Conservation (phyloP, 2,888 invertebrate genomes). For the Drosophila vallismaia region DNA sequence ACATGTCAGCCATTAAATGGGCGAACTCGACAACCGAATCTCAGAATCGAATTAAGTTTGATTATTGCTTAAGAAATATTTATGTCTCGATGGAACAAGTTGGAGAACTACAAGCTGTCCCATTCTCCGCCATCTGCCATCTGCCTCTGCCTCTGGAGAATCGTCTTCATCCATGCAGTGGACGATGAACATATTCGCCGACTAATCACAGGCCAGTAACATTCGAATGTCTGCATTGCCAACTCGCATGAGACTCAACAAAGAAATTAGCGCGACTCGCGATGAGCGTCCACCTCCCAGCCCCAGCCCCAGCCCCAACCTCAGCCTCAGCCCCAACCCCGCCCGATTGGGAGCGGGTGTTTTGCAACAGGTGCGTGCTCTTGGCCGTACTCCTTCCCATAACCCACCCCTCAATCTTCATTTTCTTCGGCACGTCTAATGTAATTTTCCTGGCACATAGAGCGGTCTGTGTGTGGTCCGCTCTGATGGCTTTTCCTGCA, state of each 20-base stretch:
- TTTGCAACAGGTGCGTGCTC: slow-evolving; percentile 53
- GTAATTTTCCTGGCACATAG: slow-evolving; percentile 70
- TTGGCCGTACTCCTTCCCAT: background rate
- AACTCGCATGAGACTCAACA: slow-evolving; percentile 75
- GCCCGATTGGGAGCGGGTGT: slow-evolving; percentile 4
- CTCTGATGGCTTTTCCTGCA: slow-evolving; percentile 28
- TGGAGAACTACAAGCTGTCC: slow-evolving; percentile 38
- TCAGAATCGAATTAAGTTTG: slow-evolving; percentile 47
- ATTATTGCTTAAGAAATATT: slow-evolving; percentile 58
- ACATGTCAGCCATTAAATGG: slow-evolving; percentile 33
- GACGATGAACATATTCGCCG: slow-evolving; percentile 78
- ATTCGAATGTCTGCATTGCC: slow-evolving; percentile 73
- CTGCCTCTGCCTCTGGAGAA: slow-evolving; percentile 46
- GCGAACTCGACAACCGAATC: background rate
- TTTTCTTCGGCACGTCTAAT: slow-evolving; percentile 60
- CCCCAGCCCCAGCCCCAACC: no score
- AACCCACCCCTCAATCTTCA: background rate
- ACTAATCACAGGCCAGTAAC: slow-evolving; percentile 73
- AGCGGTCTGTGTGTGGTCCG: slow-evolving; percentile 39
- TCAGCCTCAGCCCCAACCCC: no score
- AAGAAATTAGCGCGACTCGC: slow-evolving; percentile 78
- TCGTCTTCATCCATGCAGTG: slow-evolving; percentile 52
- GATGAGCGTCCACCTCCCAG: slow-evolving; percentile 5
- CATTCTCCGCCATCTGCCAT: slow-evolving; percentile 6
- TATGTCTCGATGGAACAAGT: slow-evolving; percentile 47